A percentile compares a stretch with the other conserved stretches of the same genome.
phyloP scores from a whole-genome alignment of 2,888 invertebrate genomes.

The Meganola albula region DNA sequence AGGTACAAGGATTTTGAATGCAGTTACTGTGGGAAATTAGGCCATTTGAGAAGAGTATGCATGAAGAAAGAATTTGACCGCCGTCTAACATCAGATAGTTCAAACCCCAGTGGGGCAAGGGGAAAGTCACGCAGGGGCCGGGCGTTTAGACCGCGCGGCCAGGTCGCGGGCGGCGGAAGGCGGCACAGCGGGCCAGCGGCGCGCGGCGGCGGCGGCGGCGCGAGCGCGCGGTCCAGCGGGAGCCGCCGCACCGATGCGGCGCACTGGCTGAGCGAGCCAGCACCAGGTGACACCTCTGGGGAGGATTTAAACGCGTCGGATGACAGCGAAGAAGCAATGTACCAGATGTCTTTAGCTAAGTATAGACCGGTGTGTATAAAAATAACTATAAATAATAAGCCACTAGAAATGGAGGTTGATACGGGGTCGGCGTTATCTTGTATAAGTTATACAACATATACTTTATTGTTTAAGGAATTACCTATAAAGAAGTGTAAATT shows the following conservation, averaged over 20 bases:
- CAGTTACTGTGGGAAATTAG: constrained; percentile 7
- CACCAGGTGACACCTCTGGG: neutral
- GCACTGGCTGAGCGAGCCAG: neutral
- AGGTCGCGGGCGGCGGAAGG: neutral
- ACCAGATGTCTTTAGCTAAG: constrained; percentile 3
- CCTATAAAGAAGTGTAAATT: neutral
- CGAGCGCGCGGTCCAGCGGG: neutral
- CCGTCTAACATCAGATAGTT: neutral
- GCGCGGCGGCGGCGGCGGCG: neutral
- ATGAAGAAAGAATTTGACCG: constrained; percentile 1
- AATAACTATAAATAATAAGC: constrained; percentile 1
- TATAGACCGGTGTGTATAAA: constrained; percentile 8
- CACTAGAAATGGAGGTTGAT: constrained; percentile 1
- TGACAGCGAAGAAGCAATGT: constrained; percentile 1
- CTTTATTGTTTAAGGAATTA: neutral
- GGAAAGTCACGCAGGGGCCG: constrained; percentile 4
- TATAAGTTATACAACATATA: constrained; percentile 2
- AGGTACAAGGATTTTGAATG: constrained; percentile 6
- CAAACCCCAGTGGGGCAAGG: neutral
- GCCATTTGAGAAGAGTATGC: constrained; percentile 8
- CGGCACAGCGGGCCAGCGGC: neutral
- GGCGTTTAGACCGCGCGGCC: neutral
- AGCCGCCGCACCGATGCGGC: neutral
- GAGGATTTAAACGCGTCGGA: neutral
- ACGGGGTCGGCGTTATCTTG: constrained; percentile 7